Evolutionary conservation across 2,888 invertebrate species (phyloP).

Genomic region (Eurytoma adleriae): DNA sequence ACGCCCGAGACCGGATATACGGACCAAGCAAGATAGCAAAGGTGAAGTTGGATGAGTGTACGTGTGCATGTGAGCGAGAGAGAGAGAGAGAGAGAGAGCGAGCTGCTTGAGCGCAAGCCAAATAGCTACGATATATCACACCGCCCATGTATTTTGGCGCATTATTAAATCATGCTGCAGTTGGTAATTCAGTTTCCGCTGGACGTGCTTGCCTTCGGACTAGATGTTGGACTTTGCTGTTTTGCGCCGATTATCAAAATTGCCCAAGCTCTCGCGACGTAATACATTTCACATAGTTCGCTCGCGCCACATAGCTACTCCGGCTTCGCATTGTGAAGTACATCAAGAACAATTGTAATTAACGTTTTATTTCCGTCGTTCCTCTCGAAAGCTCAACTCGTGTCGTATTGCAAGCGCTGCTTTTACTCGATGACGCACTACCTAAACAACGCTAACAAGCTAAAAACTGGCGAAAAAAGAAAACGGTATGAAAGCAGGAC

Average conservation of each 20-base stretch:
- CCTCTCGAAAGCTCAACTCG: too few relatives aligned
- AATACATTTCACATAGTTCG: too few relatives aligned
- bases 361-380: too few relatives aligned
- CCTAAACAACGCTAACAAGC: too few relatives aligned
- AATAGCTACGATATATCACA: constrained; percentile 53
- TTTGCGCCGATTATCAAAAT: constrained; percentile 69
- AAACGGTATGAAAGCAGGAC: too few relatives aligned
- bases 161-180: constrained; percentile 70
- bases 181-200: constrained; percentile 70
- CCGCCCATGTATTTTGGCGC: constrained; percentile 55
- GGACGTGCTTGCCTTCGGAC: constrained; percentile 57
- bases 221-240: constrained; percentile 55
- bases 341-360: too few relatives aligned
- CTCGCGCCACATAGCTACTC: too few relatives aligned
- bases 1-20: background rate
- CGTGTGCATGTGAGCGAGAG: background rate
- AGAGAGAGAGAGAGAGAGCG: background rate
- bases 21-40: background rate
- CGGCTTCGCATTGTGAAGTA: too few relatives aligned
- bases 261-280: too few relatives aligned
- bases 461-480: too few relatives aligned
- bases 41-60: background rate
- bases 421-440: too few relatives aligned
- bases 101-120: constrained; percentile 63
- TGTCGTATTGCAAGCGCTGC: too few relatives aligned